phyloP scores from a whole-genome alignment of 2,888 invertebrate species.

The Drosophila pegasa region DNA sequence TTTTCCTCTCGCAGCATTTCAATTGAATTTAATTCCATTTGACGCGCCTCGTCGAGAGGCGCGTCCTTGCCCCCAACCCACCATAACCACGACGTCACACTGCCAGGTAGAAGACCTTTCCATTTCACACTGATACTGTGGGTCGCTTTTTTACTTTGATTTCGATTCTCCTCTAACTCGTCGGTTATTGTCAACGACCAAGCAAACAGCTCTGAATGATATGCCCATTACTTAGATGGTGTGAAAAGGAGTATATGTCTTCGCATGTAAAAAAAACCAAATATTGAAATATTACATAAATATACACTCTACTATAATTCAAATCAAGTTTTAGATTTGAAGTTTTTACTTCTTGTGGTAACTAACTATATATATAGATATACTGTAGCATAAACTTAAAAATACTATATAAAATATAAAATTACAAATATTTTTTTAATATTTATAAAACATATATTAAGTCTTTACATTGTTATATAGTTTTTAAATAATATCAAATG shows the following conservation, averaged over 20 bases:
- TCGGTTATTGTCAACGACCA: slow-evolving; percentile 45
- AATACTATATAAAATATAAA: no score
- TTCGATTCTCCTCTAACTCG: slow-evolving; percentile 8
- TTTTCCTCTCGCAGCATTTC: slow-evolving; percentile 42
- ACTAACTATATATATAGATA: no score
- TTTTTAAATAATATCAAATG: no score
- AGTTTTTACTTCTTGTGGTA: no score
- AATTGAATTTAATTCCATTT: slow-evolving; percentile 49
- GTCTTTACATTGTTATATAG: no score
- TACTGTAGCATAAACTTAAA: no score
- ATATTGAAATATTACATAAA: no score
- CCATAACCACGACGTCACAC: slow-evolving; percentile 41
- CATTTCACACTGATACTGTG: slow-evolving; percentile 15
- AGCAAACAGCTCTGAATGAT: slow-evolving; percentile 8
- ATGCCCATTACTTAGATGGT: slow-evolving; percentile 4
- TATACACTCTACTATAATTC: no score
- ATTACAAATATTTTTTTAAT: no score
- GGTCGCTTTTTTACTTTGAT: slow-evolving; percentile 5
- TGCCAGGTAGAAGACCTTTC: slow-evolving; percentile 61
- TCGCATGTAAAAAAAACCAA: no score
- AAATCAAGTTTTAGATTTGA: no score
- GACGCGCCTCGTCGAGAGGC: slow-evolving; percentile 30
- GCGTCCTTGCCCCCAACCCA: slow-evolving; percentile 37
- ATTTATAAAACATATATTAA: no score
- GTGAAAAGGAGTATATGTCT: neutral